Conservation (phyloP, 2,888 invertebrate genomes). For the Leptopilina syphax region DNA sequence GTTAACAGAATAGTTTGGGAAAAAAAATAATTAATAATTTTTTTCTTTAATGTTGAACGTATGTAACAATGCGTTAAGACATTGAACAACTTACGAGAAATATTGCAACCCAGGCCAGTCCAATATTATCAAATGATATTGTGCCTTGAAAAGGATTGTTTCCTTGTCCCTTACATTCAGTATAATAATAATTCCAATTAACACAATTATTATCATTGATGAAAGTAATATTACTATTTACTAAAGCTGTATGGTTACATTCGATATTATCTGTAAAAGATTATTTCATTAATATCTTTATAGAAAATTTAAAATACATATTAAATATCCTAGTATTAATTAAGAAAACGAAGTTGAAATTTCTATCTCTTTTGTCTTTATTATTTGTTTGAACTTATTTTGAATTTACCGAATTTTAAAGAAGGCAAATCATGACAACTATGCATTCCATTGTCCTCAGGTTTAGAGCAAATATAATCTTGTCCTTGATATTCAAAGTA, state of each 20-base stretch:
- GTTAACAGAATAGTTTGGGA: constrained; percentile 53
- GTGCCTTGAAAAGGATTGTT: constrained; percentile 99
- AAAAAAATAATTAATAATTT: background rate
- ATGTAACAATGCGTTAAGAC: background rate
- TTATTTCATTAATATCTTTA: background rate
- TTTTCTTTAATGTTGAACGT: no score
- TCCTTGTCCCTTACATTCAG: constrained; percentile 93
- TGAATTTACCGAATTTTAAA: constrained; percentile 73
- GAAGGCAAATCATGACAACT: constrained; percentile 90
- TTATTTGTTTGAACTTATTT: constrained; percentile 2
- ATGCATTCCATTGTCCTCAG: constrained; percentile 97
- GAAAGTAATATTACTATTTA: constrained; percentile 81
- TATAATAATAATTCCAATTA: constrained; percentile 99
- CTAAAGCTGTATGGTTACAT: constrained; percentile 87
- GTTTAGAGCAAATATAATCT: constrained; percentile 98
- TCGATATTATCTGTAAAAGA: constrained; percentile 81
- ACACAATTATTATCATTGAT: constrained; percentile 87
- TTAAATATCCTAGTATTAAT: background rate
- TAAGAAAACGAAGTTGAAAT: no score
- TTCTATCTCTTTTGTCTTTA: no score
- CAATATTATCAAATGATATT: constrained; percentile 99
- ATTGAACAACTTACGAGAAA: constrained; percentile 91
- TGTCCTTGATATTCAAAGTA: constrained; percentile 94
- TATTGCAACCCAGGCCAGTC: constrained; percentile 99
- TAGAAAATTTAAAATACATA: constrained; percentile 3